These are phyloP conservation scores for Micronycteris hirsuta DNA, from an alignment of 2,113 vertebrate species.

Conservation along the genomic window DNA sequence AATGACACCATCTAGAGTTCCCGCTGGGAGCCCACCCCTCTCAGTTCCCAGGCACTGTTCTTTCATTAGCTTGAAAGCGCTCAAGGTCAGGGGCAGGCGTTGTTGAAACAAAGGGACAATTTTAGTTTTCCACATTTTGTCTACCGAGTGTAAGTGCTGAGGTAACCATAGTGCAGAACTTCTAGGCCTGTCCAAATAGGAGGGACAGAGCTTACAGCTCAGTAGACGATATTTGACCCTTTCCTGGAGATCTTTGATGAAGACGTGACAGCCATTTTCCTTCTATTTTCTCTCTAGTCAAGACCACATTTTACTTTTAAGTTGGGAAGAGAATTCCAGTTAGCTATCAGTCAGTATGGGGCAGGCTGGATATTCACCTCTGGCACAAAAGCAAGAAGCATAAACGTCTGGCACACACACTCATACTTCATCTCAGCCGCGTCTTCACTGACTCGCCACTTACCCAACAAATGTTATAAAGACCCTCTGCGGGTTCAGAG, in stretches of 20 bases:
- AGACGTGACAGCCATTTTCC: background rate
- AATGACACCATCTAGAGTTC: background rate
- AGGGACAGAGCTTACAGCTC: background rate
- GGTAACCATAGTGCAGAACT: background rate
- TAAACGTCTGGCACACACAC: rapidly evolving
- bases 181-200: background rate
- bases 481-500: background rate
- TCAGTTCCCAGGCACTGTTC: background rate
- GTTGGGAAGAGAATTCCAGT: background rate
- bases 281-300: background rate
- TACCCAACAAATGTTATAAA: background rate
- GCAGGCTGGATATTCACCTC: background rate
- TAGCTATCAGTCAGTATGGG: background rate
- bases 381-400: background rate
- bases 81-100: background rate
- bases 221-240: background rate
- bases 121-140: background rate
- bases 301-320: background rate
- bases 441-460: background rate
- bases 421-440: too few species aligned
- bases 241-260: background rate
- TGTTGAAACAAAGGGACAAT: background rate
- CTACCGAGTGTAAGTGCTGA: background rate
- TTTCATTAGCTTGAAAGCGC: background rate
- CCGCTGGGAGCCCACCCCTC: background rate